These are phyloP conservation scores for Ictidomys tridecemlineatus DNA, from an alignment of 2,113 vertebrate species.

Conservation along the genomic window DNA sequence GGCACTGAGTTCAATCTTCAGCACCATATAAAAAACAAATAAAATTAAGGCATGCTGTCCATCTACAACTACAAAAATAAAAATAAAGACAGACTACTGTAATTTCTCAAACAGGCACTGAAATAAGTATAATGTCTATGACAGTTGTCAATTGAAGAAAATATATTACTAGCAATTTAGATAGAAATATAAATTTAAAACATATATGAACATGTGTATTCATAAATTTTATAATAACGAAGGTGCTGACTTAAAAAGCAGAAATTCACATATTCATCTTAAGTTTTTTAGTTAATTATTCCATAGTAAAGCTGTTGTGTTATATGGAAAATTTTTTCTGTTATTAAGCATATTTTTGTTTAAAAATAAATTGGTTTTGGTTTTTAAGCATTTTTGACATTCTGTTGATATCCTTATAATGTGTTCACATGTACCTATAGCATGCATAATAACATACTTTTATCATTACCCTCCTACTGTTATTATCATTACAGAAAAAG, in stretches of 20 bases:
- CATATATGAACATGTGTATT: neutral
- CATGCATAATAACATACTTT: neutral
- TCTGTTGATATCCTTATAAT: neutral
- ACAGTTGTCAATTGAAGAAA: constrained; percentile 8
- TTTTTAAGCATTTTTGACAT: neutral
- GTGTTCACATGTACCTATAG: neutral
- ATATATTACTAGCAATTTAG: neutral
- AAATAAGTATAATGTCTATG: constrained; percentile 11
- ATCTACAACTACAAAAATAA: neutral
- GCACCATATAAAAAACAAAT: no score
- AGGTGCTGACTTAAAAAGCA: neutral
- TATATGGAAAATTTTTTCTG: neutral
- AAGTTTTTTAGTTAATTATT: constrained; percentile 24
- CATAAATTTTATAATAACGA: neutral
- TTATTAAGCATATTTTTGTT: constrained; percentile 25
- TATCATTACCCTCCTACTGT: neutral
- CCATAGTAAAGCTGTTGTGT: neutral
- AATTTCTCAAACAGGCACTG: constrained; percentile 35
- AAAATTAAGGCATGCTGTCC: no score
- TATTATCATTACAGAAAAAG: neutral
- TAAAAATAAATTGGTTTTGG: neutral
- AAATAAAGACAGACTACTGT: neutral
- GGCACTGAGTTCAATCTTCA: no score
- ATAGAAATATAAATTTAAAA: neutral
- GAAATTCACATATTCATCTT: neutral